Evolutionary conservation across 2,888 invertebrate genomes (phyloP).

Genomic region (Leptinotarsa peninsularis): DNA sequence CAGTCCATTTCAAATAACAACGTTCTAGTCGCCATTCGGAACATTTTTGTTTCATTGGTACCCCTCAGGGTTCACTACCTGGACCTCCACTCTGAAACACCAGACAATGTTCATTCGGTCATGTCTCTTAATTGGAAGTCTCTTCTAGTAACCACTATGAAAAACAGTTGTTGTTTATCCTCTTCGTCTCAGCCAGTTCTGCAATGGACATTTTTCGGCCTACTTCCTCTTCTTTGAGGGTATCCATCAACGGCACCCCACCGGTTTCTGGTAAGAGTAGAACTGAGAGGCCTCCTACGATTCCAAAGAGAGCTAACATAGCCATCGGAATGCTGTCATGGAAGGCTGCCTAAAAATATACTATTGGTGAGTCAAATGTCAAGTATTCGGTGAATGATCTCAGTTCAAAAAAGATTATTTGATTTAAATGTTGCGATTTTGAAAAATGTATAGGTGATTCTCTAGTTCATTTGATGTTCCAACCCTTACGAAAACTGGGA

Average conservation of each 20-base stretch:
- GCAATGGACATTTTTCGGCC: constrained; percentile 33
- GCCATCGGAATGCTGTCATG: constrained; percentile 79
- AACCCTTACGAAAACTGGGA: no score
- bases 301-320: constrained; percentile 76
- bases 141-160: constrained; percentile 31
- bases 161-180: constrained; percentile 50
- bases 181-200: constrained; percentile 41
- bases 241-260: constrained; percentile 67
- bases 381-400: neutral
- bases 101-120: neutral
- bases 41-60: neutral
- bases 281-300: constrained; percentile 78
- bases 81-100: neutral
- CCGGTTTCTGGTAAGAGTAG: constrained; percentile 83
- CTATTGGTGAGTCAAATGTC: neutral
- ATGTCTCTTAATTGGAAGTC: neutral
- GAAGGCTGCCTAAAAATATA: constrained; percentile 71
- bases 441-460: no score
- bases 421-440: no score
- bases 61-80: neutral
- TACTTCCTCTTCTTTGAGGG: constrained; percentile 53
- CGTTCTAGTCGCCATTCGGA: neutral
- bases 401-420: neutral
- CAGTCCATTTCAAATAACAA: neutral
- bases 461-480: no score